Percentiles rank a stretch among this genome's conserved stretches.
Conservation (phyloP, 2,888 invertebrate species). For the Merodon equestris region DNA sequence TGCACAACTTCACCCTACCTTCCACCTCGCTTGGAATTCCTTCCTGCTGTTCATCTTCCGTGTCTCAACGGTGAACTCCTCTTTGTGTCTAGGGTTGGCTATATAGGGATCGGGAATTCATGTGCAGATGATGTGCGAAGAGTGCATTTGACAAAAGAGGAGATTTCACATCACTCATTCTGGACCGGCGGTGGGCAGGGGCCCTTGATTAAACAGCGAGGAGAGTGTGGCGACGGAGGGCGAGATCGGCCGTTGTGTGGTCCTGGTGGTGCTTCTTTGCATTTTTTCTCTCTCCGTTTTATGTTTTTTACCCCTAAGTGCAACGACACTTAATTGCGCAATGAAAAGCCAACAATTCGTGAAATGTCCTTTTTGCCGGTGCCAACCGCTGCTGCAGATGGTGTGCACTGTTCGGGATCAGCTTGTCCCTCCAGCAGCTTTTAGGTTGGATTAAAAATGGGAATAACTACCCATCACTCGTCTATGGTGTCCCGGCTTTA, state of each 20-base stretch:
- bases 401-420: conserved; percentile 15
- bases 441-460: conserved; percentile 62
- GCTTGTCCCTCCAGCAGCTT: conserved; percentile 50
- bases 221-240: conserved; percentile 16
- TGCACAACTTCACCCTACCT: conserved; percentile 21
- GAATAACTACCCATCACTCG: conserved; percentile 52
- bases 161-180: conserved; percentile 54
- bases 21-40: conserved; percentile 2
- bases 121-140: background rate
- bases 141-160: conserved; percentile 49
- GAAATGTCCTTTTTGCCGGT: conserved; percentile 63
- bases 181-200: conserved; percentile 26
- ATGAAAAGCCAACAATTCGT: conserved; percentile 66
- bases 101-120: too few relatives aligned
- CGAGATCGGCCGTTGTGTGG: conserved; percentile 34
- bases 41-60: background rate
- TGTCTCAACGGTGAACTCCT: background rate
- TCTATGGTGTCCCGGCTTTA: conserved; percentile 20
- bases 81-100: too few relatives aligned
- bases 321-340: conserved; percentile 66
- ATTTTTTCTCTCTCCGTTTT: background rate
- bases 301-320: conserved; percentile 34
- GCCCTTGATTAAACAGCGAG: conserved; percentile 53
- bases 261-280: conserved; percentile 16
- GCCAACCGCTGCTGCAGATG: conserved; percentile 9